A percentile compares a stretch with the other conserved stretches of the same genome.
These are phyloP conservation scores for Anoura caudifer DNA, from an alignment of 2,113 vertebrate genomes.

Conservation along the genomic window DNA sequence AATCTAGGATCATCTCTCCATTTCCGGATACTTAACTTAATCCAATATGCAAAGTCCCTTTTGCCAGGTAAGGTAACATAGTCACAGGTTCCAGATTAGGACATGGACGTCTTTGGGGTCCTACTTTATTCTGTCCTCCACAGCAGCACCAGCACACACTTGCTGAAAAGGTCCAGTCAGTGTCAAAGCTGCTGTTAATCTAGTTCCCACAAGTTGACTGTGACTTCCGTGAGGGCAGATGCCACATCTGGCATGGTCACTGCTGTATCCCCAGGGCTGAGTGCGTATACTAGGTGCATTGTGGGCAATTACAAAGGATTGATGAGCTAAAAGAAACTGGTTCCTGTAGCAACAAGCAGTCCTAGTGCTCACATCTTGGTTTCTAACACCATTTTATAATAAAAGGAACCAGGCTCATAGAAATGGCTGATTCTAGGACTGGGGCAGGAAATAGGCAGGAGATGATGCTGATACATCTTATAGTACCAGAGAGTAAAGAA, in stretches of 20 bases:
- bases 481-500: background rate
- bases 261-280: background rate
- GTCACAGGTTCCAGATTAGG: background rate
- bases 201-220: background rate
- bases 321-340: background rate
- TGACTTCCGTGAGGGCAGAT: background rate
- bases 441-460: background rate
- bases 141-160: background rate
- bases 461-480: background rate
- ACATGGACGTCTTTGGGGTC: background rate
- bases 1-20: background rate
- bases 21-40: background rate
- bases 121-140: background rate
- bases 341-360: background rate
- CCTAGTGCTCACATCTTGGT: background rate
- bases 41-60: background rate
- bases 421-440: background rate
- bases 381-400: background rate
- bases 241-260: background rate
- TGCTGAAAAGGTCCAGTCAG: background rate
- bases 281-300: accelerated
- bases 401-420: background rate
- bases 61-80: background rate
- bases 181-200: no score
- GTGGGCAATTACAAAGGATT: background rate